Percentiles rank a stretch among this genome's conserved stretches.
Evolutionary conservation across 1,140 invertebrate species (phyloP).

Genomic region (Tenebrio molitor): DNA sequence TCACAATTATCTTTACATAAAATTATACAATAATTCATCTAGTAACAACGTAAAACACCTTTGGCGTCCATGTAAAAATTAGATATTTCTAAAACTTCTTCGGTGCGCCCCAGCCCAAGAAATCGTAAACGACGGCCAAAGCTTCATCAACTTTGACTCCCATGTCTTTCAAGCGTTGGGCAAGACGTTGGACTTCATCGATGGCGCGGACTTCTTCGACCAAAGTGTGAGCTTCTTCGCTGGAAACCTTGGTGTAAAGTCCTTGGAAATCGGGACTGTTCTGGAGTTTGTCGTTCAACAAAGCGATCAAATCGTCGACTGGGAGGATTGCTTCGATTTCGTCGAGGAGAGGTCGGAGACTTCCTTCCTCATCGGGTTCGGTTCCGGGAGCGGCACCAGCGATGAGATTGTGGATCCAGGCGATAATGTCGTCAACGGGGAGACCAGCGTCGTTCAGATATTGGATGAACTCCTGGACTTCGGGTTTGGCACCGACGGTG

Average conservation of each 20-base stretch:
- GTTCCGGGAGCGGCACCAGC: conserved; percentile 17
- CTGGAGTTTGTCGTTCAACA: conserved; percentile 49
- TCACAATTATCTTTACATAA: too few relatives aligned
- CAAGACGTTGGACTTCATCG: conserved; percentile 50
- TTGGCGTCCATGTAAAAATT: too few relatives aligned
- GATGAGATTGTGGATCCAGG: conserved; percentile 46
- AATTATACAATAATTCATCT: too few relatives aligned
- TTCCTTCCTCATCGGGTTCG: conserved; percentile 34
- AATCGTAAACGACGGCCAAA: conserved; percentile 44
- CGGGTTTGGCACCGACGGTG: conserved; percentile 22
- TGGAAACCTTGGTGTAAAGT: conserved; percentile 50
- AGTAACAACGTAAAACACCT: too few relatives aligned
- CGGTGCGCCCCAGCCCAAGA: too few relatives aligned
- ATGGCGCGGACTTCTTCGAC: conserved; percentile 49
- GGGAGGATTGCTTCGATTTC: conserved; percentile 49
- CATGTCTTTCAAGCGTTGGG: conserved; percentile 39
- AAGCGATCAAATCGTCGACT: conserved; percentile 38
- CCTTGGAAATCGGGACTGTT: conserved; percentile 53
- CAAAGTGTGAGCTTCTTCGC: conserved; percentile 45
- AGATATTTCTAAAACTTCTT: too few relatives aligned
- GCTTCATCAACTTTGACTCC: conserved; percentile 46
- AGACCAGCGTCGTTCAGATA: conserved; percentile 49
- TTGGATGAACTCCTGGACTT: conserved; percentile 45
- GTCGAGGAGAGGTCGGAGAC: conserved; percentile 45
- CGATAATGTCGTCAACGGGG: conserved; percentile 42